Evolutionary conservation across 2,797 vertebrate species (phyloP).

Genomic region (Iguana delicatissima): DNA sequence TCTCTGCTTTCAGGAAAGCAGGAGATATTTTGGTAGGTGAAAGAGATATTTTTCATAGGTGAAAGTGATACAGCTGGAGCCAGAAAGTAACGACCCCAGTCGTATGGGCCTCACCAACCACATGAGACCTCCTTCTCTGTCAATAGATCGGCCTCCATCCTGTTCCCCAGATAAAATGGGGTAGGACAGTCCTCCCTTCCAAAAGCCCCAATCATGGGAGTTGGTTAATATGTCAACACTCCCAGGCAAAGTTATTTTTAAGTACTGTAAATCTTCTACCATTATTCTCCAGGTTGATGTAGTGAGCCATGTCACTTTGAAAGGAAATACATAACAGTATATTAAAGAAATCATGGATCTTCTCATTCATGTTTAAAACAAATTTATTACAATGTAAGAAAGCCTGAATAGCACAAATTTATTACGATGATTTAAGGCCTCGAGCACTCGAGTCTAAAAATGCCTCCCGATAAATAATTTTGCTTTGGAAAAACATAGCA

Average conservation of each 20-base stretch:
- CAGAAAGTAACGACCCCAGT: background rate
- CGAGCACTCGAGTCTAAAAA: conserved; percentile 82
- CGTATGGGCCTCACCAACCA: too few relatives aligned
- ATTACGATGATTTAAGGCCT: conserved; percentile 85
- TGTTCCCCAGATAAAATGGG: too few relatives aligned
- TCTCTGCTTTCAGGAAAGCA: too few relatives aligned
- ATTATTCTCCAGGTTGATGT: conserved; percentile 79
- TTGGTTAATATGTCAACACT: conserved; percentile 55
- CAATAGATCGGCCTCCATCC: too few relatives aligned
- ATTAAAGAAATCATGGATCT: conserved; percentile 83
- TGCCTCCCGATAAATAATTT: conserved; percentile 84
- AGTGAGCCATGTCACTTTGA: conserved; percentile 81
- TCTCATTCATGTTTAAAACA: conserved; percentile 85
- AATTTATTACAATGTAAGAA: conserved; percentile 84
- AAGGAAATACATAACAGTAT: conserved; percentile 84
- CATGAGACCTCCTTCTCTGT: too few relatives aligned
- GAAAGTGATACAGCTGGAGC: background rate
- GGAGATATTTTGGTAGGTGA: background rate
- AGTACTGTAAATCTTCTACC: conserved; percentile 77
- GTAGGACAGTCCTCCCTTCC: background rate
- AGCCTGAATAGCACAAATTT: conserved; percentile 83
- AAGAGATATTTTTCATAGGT: background rate
- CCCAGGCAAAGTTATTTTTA: conserved; percentile 67
- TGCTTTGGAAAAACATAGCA: conserved; percentile 81
- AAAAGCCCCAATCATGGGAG: background rate